These are phyloP conservation scores for Aethes cnicana DNA, from an alignment of 2,888 invertebrate genomes.

Conservation along the genomic window DNA sequence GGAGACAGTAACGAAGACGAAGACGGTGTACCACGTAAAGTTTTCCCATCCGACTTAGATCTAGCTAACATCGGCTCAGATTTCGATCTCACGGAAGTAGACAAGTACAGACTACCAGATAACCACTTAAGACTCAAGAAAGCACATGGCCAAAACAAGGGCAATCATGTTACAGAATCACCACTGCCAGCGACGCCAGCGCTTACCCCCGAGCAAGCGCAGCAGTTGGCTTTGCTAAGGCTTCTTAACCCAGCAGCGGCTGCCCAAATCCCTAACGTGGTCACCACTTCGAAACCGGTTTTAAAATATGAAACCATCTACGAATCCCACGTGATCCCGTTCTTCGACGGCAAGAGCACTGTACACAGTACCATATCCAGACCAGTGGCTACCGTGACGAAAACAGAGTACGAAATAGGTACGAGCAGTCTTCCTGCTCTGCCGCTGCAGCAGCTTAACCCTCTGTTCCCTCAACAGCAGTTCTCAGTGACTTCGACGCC, in stretches of 20 bases:
- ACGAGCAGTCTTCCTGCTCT: slow-evolving; percentile 86
- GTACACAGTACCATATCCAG: slow-evolving; percentile 90
- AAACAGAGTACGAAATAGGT: slow-evolving; percentile 89
- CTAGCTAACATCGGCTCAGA: slow-evolving; percentile 88
- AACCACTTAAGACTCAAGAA: slow-evolving; percentile 78
- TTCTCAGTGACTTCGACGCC: slow-evolving; percentile 90
- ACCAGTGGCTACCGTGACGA: slow-evolving; percentile 89
- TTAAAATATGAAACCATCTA: slow-evolving; percentile 89
- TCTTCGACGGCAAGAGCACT: slow-evolving; percentile 89
- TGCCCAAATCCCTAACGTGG: slow-evolving; percentile 85
- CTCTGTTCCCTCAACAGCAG: slow-evolving; percentile 84
- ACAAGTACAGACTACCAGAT: slow-evolving; percentile 83
- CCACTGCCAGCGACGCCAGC: slow-evolving; percentile 75
- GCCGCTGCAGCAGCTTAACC: slow-evolving; percentile 82
- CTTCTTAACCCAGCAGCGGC: slow-evolving; percentile 87
- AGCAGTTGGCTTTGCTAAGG: slow-evolving; percentile 88
- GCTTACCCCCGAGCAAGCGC: slow-evolving; percentile 87
- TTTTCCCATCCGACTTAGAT: slow-evolving; percentile 86
- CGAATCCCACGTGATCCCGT: slow-evolving; percentile 91
- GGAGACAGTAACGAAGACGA: slow-evolving; percentile 89
- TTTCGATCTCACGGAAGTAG: slow-evolving; percentile 87
- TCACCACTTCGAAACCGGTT: slow-evolving; percentile 90
- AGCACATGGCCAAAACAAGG: slow-evolving; percentile 72
- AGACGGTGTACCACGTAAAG: slow-evolving; percentile 70
- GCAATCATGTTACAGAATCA: slow-evolving; percentile 76